A percentile compares a stretch with the other conserved stretches of the same genome.
Conservation (phyloP, 2,113 vertebrate genomes). For the Tetrax tetrax region DNA sequence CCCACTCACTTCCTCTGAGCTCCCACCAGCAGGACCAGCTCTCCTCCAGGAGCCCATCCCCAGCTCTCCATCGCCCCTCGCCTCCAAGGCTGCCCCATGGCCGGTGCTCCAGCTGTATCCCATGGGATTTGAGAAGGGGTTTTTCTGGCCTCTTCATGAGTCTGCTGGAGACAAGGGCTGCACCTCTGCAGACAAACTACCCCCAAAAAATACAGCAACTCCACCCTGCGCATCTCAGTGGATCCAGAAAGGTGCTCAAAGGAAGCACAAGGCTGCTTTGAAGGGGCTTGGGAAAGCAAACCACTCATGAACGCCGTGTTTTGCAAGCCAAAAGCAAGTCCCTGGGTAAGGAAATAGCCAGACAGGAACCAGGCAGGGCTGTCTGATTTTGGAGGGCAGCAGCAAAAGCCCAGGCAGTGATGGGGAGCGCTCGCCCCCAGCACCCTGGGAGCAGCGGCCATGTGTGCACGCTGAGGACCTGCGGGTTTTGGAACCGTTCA, state of each 20-base stretch:
- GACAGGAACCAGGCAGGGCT: background rate
- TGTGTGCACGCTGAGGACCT: background rate
- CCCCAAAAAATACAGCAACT: background rate
- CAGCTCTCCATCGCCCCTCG: background rate
- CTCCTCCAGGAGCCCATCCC: background rate
- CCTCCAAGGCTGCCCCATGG: background rate
- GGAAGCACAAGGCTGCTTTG: rapidly evolving
- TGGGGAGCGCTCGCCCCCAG: background rate
- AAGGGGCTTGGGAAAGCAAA: background rate
- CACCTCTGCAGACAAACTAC: background rate
- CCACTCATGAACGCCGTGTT: background rate
- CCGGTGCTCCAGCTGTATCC: background rate
- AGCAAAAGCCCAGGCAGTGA: background rate
- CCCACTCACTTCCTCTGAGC: rapidly evolving
- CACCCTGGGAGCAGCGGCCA: rapidly evolving
- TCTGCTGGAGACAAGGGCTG: background rate
- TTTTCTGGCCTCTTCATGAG: background rate
- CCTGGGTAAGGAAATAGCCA: background rate
- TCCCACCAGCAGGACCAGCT: background rate
- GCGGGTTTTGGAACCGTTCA: conserved; percentile 11
- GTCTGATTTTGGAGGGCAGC: background rate
- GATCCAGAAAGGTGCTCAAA: background rate
- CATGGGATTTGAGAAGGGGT: background rate
- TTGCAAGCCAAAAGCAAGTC: background rate
- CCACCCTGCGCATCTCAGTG: background rate